A percentile compares a stretch with the other conserved stretches of the same genome.
Evolutionary conservation across 2,888 invertebrate genomes (phyloP).

Genomic region (Latrodectus elegans): DNA sequence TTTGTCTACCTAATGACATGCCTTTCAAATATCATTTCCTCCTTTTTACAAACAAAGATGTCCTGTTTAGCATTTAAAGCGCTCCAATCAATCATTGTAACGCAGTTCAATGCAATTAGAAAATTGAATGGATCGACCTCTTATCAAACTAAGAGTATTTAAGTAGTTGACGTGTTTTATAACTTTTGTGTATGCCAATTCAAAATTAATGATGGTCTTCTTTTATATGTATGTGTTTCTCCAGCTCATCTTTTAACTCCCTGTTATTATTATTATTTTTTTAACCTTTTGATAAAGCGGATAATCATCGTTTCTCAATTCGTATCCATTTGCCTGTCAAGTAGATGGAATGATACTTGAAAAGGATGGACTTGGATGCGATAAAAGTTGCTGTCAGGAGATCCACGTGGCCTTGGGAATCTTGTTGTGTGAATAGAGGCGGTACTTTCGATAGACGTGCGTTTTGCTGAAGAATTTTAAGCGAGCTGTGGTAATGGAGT

Average conservation of each 20-base stretch:
- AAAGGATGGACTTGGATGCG: constrained; percentile 22
- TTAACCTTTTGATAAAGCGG: constrained; percentile 39
- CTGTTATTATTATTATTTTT: no score
- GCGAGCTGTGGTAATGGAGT: no score
- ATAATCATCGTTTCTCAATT: constrained; percentile 44
- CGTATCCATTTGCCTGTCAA: constrained; percentile 63
- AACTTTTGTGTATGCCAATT: background rate
- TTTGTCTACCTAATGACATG: background rate
- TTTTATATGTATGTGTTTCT: constrained; percentile 25
- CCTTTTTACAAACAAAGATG: background rate
- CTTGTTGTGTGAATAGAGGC: no score
- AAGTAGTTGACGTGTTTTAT: background rate
- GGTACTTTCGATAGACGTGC: no score
- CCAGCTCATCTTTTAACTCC: constrained; percentile 17
- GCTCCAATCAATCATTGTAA: background rate
- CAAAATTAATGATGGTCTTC: constrained; percentile 29
- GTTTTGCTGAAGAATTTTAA: no score
- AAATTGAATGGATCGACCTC: background rate
- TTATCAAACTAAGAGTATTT: background rate
- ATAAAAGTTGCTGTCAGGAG: constrained; percentile 16
- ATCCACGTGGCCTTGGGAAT: background rate
- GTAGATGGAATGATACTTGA: constrained; percentile 29
- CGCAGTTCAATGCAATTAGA: constrained; percentile 5
- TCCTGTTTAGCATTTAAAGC: background rate
- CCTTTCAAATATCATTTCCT: background rate